Conservation (phyloP, 2,113 vertebrate species). For the Rhea americana region DNA sequence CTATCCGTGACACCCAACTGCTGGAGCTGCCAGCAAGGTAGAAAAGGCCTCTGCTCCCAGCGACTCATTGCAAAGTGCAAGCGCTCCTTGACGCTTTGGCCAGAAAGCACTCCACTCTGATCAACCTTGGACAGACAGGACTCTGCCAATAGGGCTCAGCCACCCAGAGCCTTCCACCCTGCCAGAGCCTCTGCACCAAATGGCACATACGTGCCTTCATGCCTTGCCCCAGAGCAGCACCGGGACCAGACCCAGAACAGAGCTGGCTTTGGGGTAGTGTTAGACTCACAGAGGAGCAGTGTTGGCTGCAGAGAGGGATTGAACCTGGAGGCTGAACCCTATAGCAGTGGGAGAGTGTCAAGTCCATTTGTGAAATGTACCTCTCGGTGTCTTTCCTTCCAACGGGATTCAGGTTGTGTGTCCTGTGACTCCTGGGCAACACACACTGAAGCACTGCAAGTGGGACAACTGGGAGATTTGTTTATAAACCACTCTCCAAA, state of each 20-base stretch:
- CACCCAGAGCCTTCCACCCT: too few relatives aligned
- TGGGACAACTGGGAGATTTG: not conserved
- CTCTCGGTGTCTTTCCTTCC: not conserved
- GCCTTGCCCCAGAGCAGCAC: not conserved
- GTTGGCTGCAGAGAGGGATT: not conserved
- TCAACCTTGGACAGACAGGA: not conserved
- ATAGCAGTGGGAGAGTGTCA: fast-evolving
- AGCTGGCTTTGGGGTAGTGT: not conserved
- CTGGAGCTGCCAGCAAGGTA: not conserved
- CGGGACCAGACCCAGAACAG: not conserved
- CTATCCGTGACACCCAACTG: not conserved
- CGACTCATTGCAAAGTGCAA: too few relatives aligned
- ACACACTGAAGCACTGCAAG: not conserved
- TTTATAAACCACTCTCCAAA: fast-evolving
- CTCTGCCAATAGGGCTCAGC: too few relatives aligned
- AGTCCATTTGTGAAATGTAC: not conserved
- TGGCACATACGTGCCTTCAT: too few relatives aligned
- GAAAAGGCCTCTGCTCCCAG: not conserved
- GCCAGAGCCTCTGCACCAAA: not conserved
- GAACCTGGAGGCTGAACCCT: fast-evolving
- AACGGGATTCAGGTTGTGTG: not conserved
- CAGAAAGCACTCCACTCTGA: too few relatives aligned
- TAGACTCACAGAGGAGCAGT: fast-evolving
- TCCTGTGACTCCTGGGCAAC: not conserved
- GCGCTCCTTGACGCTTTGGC: too few relatives aligned